Percentiles rank a stretch among this genome's conserved stretches.
phyloP scores from a whole-genome alignment of 2,888 invertebrate genomes.

The Anarsia innoxiella region DNA sequence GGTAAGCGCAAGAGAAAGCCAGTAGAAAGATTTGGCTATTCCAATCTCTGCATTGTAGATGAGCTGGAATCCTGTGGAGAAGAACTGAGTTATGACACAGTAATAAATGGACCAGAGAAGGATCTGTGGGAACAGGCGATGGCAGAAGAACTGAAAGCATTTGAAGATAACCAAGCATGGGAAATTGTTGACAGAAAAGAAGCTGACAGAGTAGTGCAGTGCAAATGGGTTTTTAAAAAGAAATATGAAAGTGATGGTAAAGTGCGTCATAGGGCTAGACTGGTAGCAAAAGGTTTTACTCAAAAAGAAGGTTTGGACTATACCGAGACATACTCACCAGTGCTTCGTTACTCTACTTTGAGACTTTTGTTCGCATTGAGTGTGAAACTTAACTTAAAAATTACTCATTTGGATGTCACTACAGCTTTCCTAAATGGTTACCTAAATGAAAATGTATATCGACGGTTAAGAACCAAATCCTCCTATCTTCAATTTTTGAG shows the following conservation, averaged over 20 bases:
- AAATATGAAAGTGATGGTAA: constrained; percentile 11
- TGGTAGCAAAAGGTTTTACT: constrained; percentile 16
- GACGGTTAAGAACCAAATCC: neutral
- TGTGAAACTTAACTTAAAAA: constrained; percentile 12
- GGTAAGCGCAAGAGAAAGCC: constrained; percentile 9
- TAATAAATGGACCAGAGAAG: constrained; percentile 9
- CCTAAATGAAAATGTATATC: constrained; percentile 18
- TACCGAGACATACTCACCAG: constrained; percentile 16
- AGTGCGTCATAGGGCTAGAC: constrained; percentile 14
- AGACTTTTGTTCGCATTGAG: constrained; percentile 13
- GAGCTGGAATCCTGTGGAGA: neutral
- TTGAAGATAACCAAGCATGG: constrained; percentile 15
- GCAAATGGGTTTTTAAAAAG: constrained; percentile 15
- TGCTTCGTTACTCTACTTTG: constrained; percentile 14
- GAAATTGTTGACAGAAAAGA: constrained; percentile 5
- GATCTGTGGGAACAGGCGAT: constrained; percentile 12
- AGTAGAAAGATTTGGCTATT: too few relatives aligned
- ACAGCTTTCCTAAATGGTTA: constrained; percentile 19
- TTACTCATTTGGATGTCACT: constrained; percentile 16
- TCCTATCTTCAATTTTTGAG: neutral
- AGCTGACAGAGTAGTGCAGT: constrained; percentile 11
- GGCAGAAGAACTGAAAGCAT: constrained; percentile 12
- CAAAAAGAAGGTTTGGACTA: constrained; percentile 16
- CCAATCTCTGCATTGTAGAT: constrained; percentile 9
- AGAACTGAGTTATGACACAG: neutral